Conservation (phyloP, 2,888 invertebrate genomes). For the Pantelozetes paolii region DNA sequence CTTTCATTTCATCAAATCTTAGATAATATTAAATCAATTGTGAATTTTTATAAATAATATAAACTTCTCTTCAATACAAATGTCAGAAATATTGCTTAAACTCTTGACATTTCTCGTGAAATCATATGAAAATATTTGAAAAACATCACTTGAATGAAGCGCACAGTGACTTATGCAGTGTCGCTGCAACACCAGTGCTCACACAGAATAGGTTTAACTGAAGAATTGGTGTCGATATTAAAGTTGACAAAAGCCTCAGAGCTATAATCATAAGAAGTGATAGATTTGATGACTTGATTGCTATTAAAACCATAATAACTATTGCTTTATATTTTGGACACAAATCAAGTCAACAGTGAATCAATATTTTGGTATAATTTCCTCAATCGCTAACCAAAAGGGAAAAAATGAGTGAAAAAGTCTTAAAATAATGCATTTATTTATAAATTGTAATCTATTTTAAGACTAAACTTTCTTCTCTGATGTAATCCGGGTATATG, state of each 20-base stretch:
- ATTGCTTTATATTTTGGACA: too few relatives aligned
- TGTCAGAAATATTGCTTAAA: not conserved
- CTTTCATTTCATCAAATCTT: too few relatives aligned
- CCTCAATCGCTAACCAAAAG: too few relatives aligned
- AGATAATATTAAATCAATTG: not conserved
- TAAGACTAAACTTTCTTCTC: too few relatives aligned
- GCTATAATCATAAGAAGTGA: not conserved
- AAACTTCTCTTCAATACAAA: not conserved
- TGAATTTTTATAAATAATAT: not conserved
- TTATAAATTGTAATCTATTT: too few relatives aligned
- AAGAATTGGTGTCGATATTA: not conserved
- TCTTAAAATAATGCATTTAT: too few relatives aligned
- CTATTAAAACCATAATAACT: not conserved
- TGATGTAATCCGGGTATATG: too few relatives aligned
- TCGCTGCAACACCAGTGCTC: not conserved
- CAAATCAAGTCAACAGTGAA: not conserved
- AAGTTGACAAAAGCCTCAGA: constrained; percentile 11
- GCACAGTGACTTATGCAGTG: not conserved
- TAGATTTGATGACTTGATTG: not conserved
- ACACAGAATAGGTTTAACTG: not conserved
- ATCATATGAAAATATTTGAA: too few relatives aligned
- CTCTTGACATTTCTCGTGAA: constrained; percentile 3
- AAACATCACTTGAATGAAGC: not conserved
- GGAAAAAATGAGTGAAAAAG: too few relatives aligned
- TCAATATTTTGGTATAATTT: too few relatives aligned